Percentiles rank a stretch among this genome's conserved stretches.
These are phyloP conservation scores for Atrina japonica DNA, from an alignment of 2,888 invertebrate species.

Conservation along the genomic window DNA sequence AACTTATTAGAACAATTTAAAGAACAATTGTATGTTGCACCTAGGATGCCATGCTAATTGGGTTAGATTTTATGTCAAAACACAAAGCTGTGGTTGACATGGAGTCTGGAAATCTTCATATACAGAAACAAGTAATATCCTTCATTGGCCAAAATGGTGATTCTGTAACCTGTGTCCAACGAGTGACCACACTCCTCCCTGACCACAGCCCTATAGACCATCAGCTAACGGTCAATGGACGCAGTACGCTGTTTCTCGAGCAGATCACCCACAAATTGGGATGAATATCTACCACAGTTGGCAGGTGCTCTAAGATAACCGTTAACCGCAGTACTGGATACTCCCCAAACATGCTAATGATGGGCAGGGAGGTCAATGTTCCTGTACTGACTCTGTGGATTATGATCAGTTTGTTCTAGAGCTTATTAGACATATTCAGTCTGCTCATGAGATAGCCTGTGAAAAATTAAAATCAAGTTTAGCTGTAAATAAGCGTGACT, in stretches of 20 bases:
- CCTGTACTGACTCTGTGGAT: slow-evolving; percentile 1
- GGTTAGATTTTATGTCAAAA: not conserved
- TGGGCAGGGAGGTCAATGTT: slow-evolving; percentile 40
- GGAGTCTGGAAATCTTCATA: not conserved
- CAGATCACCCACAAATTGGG: slow-evolving; percentile 41
- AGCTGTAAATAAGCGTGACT: slow-evolving; percentile 29
- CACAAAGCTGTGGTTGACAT: not conserved
- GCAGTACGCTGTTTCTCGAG: slow-evolving; percentile 36
- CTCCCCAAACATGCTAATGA: slow-evolving; percentile 47
- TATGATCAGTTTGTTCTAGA: slow-evolving; percentile 16
- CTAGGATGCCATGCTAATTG: slow-evolving; percentile 2
- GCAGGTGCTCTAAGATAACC: slow-evolving; percentile 6
- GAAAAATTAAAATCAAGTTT: slow-evolving; percentile 14
- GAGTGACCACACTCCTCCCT: not conserved
- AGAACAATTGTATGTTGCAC: not conserved
- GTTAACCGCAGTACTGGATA: slow-evolving; percentile 44
- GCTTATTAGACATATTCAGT: slow-evolving; percentile 9
- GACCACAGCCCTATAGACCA: slow-evolving; percentile 44
- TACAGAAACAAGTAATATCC: not conserved
- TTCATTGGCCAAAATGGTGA: not conserved
- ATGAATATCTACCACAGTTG: slow-evolving; percentile 40
- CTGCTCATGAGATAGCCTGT: slow-evolving; percentile 41
- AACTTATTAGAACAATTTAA: slow-evolving; percentile 8
- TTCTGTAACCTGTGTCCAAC: not conserved
- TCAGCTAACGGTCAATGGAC: slow-evolving; percentile 44